Evolutionary conservation across 2,113 vertebrate species (phyloP).

Genomic region (Anser brachyrhynchus): DNA sequence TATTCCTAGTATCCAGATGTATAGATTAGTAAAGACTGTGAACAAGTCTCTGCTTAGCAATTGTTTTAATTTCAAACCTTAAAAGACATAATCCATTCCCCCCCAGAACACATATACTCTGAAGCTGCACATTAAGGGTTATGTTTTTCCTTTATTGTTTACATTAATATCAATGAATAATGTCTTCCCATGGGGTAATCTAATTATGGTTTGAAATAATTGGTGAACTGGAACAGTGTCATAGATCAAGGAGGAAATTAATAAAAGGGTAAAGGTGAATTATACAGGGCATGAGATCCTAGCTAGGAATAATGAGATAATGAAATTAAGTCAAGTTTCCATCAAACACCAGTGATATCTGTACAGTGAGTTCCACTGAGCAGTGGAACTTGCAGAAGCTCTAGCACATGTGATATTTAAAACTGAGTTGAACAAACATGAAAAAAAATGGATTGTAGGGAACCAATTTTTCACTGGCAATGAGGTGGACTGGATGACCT

Average conservation of each 20-base stretch:
- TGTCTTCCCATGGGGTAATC: constrained; percentile 1
- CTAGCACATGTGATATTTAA: neutral
- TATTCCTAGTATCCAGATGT: neutral
- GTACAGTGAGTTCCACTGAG: neutral
- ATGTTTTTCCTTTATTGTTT: constrained; percentile 1
- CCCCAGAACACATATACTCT: neutral
- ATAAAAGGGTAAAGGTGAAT: neutral
- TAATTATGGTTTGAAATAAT: constrained; percentile 18
- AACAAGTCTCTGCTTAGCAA: neutral
- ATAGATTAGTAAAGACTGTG: neutral
- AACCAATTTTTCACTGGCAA: neutral
- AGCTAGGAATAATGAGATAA: neutral
- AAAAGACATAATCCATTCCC: neutral
- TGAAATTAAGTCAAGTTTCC: neutral
- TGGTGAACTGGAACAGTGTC: neutral
- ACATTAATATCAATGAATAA: constrained; percentile 21
- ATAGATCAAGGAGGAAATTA: neutral
- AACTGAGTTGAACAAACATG: neutral
- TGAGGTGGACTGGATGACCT: neutral
- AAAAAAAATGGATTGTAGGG: neutral
- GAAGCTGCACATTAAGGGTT: neutral
- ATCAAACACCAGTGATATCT: neutral
- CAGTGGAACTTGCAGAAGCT: neutral
- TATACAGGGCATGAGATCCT: neutral
- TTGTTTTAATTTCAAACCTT: neutral